Conservation (phyloP, 2,113 vertebrate genomes). For the Ivindomyrus marchei region DNA sequence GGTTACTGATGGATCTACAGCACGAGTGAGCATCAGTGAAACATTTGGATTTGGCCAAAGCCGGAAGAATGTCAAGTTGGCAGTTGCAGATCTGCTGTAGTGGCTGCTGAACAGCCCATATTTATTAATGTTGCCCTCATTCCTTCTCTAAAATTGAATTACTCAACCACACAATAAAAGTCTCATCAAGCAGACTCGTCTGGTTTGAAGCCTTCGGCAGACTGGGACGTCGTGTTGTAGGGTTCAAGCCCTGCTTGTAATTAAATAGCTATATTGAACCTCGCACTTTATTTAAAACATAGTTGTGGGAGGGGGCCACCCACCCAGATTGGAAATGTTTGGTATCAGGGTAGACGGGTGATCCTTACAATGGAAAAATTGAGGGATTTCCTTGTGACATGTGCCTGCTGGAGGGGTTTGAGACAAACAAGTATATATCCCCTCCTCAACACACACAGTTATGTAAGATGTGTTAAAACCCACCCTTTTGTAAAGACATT, state of each 20-base stretch:
- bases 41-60: slow-evolving; percentile 45
- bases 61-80: not conserved
- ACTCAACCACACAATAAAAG: slow-evolving; percentile 39
- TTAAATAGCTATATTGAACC: slow-evolving; percentile 27
- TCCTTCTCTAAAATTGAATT: slow-evolving; percentile 52
- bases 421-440: not conserved
- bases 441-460: not conserved
- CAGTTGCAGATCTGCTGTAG: slow-evolving; percentile 37
- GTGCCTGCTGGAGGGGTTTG: not conserved
- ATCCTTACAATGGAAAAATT: slow-evolving; percentile 39
- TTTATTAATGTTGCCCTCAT: slow-evolving; percentile 47
- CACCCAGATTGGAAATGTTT: slow-evolving; percentile 23
- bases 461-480: too few relatives aligned
- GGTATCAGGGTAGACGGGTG: slow-evolving; percentile 20
- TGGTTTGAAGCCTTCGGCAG: slow-evolving; percentile 45
- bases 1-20: slow-evolving; percentile 37
- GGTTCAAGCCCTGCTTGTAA: slow-evolving; percentile 27
- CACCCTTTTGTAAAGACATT: not conserved
- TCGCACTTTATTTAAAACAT: slow-evolving; percentile 21
- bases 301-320: slow-evolving; percentile 31
- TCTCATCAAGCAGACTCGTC: slow-evolving; percentile 24
- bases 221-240: slow-evolving; percentile 26
- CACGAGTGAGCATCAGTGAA: slow-evolving; percentile 30
- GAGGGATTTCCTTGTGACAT: not conserved
- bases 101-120: slow-evolving; percentile 44